These are phyloP conservation scores for Diploptera punctata DNA, from an alignment of 2,888 invertebrate species.

Conservation along the genomic window DNA sequence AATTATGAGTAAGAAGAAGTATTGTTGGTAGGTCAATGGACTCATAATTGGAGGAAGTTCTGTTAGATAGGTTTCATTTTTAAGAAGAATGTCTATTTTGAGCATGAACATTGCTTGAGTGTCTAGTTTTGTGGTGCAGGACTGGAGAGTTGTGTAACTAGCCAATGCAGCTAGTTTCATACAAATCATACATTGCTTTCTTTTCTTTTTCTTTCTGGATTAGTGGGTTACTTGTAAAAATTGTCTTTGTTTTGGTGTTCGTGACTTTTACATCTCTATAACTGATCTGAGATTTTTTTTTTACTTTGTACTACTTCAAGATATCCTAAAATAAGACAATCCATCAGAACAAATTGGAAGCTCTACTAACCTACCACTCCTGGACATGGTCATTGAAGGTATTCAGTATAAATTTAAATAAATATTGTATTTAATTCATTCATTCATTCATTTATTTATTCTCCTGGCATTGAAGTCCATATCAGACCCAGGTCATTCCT, in stretches of 20 bases:
- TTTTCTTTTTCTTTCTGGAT: background rate
- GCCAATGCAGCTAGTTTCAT: background rate
- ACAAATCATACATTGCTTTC: slow-evolving; percentile 3
- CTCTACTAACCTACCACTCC: too few species aligned
- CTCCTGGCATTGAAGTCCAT: too few species aligned
- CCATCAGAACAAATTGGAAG: too few species aligned
- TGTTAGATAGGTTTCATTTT: background rate
- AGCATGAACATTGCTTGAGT: too few species aligned
- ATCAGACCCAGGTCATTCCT: too few species aligned
- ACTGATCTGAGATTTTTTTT: background rate
- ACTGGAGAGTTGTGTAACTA: background rate
- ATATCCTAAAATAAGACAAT: too few species aligned
- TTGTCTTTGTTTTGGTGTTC: background rate
- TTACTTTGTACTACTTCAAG: too few species aligned
- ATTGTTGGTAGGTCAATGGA: background rate
- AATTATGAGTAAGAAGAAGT: background rate
- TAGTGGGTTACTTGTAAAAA: slow-evolving; percentile 1
- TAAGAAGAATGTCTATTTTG: background rate
- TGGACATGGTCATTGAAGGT: too few species aligned
- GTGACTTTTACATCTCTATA: background rate
- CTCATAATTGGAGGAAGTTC: background rate
- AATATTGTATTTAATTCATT: too few species aligned
- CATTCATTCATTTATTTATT: too few species aligned
- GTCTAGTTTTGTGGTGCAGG: background rate
- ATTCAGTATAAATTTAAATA: too few species aligned